phyloP scores from a whole-genome alignment of 2,888 invertebrate species.

The Octonoba sinensis region DNA sequence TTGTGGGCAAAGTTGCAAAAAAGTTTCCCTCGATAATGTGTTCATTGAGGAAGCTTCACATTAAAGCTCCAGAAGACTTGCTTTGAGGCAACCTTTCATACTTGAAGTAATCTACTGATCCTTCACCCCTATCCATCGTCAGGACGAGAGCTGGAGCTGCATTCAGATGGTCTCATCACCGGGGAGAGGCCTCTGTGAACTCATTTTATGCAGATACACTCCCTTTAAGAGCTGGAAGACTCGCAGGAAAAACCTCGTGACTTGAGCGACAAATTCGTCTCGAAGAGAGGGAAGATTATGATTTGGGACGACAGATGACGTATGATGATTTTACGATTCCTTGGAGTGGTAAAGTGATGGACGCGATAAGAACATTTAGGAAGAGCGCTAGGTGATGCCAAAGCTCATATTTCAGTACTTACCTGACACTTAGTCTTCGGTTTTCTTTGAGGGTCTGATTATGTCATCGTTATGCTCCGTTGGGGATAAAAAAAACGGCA shows the following conservation, averaged over 20 bases:
- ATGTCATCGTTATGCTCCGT: too few relatives aligned
- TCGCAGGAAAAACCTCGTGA: background rate
- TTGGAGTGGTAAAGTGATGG: background rate
- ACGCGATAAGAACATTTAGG: background rate
- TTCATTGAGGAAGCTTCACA: too few relatives aligned
- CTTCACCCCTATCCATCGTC: background rate
- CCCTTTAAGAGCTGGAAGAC: too few relatives aligned
- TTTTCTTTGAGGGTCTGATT: too few relatives aligned
- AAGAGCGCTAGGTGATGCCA: too few relatives aligned
- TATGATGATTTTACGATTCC: background rate
- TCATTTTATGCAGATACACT: background rate
- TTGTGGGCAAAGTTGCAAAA: too few relatives aligned
- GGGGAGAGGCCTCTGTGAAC: background rate
- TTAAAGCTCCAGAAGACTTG: too few relatives aligned
- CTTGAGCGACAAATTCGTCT: conserved; percentile 3
- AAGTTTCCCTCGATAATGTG: too few relatives aligned
- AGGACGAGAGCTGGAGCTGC: background rate
- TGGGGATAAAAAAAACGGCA: too few relatives aligned
- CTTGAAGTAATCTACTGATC: conserved; percentile 1
- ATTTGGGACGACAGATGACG: background rate
- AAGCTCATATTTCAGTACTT: too few relatives aligned
- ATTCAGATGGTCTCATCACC: conserved; percentile 1
- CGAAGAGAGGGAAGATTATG: conserved; percentile 8
- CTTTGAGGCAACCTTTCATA: too few relatives aligned
- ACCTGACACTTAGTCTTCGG: too few relatives aligned